Evolutionary conservation across 2,888 invertebrate genomes (phyloP), one percentile per base, ranked within the genome.

Genomic region (Petrolisthes cinctipes): DNA sequence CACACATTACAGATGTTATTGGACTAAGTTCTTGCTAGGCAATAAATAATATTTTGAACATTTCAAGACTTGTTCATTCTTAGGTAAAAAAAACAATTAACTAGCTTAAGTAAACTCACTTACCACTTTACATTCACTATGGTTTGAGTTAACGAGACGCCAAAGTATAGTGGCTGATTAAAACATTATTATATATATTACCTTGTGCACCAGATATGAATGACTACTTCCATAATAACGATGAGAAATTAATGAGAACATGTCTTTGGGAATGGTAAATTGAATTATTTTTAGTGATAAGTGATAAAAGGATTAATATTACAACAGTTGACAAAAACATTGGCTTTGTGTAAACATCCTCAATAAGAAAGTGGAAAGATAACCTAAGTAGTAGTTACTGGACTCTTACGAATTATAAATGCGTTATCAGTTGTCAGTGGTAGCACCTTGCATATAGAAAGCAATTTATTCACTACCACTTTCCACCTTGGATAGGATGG

Each of bases 201-300:
- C 61, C 80, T 80, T 80, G 82, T 82, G 82, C 82, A 82, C 82
- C 82, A 82, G 82, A 82, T 51, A 73, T 7, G 61, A 61, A 9
- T 61, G n/a, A 11, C 73, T 61, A 76, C 68, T 61, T 85, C 51
- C 75, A 66, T 80, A 86, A 82, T 75, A 82, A 86, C 71, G 75
- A 71, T 82, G 86, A 86, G 85, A 82, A 86, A 86, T 37, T 71
- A 71, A 82, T 86, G 81, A 86, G 86, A 75, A 75, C 85, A 86
- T 82, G 86, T 86, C 86, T 86, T 86, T 86, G 86, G 86, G 86
- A 86, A 86, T 86, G 86, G 86, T 86, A 86, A 56, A 86, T 75
- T 82, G 80, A 71, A 79, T 85, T 56, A 56, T 37, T 71, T 71
- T 61, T 85, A 37, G 81, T 73, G 53, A 83, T 68, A 73, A 54